These are phyloP conservation scores for Chloroclystis v-ata DNA, from an alignment of 2,888 invertebrate genomes.

Conservation along the genomic window DNA sequence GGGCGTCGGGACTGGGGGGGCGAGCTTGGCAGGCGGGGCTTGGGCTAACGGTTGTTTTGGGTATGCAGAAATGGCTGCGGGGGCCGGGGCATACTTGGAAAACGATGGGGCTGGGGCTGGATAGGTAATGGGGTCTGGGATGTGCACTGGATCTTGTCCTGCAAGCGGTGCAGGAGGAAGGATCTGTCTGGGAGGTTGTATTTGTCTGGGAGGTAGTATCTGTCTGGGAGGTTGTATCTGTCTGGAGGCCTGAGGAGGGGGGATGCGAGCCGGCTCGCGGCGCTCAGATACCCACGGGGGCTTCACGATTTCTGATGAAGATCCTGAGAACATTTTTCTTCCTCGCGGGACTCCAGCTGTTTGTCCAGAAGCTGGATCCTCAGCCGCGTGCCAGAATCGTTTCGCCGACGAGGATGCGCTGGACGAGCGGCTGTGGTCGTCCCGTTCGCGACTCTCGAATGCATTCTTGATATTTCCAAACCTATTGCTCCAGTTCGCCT, in stretches of 20 bases:
- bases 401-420: conserved; percentile 73
- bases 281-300: conserved; percentile 67
- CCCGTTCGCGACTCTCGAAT: conserved; percentile 81
- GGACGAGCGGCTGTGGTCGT: conserved; percentile 59
- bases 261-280: conserved; percentile 40
- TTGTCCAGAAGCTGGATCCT: conserved; percentile 62
- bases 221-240: conserved; percentile 25
- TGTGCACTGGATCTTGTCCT: conserved; percentile 10
- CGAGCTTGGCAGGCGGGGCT: conserved; percentile 6
- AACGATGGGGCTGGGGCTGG: conserved; percentile 15
- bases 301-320: conserved; percentile 54
- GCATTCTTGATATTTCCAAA: conserved; percentile 90
- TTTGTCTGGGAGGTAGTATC: conserved; percentile 27
- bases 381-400: conserved; percentile 81
- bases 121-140: conserved; percentile 11
- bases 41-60: conserved; percentile 15
- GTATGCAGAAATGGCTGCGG: conserved; percentile 14
- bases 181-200: conserved; percentile 20
- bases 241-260: conserved; percentile 29
- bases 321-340: conserved; percentile 47
- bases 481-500: conserved; percentile 86
- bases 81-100: conserved; percentile 5
- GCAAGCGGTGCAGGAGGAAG: conserved; percentile 15
- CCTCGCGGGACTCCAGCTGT: conserved; percentile 28
- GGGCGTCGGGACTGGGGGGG: conserved; percentile 7